Percentiles rank a stretch among this genome's conserved stretches.
These are phyloP conservation scores for Acleris sparsana DNA, from an alignment of 2,888 invertebrate genomes.

Conservation along the genomic window DNA sequence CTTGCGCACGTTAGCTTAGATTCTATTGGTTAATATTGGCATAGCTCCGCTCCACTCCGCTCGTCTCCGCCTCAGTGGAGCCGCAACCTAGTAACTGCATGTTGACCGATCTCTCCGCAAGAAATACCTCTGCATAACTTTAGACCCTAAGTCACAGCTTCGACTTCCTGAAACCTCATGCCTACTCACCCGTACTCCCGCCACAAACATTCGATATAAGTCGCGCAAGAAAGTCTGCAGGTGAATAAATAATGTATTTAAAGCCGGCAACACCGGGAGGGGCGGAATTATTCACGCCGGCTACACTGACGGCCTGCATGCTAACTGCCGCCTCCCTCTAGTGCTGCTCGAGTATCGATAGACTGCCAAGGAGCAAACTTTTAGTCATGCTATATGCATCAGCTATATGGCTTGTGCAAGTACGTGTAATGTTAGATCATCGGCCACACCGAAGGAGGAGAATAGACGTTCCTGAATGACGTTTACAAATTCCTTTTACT, in stretches of 20 bases:
- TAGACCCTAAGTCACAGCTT: no score
- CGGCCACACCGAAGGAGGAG: background rate
- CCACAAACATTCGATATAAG: slow-evolving; percentile 22
- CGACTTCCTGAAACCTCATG: background rate
- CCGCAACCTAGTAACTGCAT: no score
- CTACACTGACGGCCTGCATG: slow-evolving; percentile 58
- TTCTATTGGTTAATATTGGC: no score
- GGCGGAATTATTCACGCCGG: slow-evolving; percentile 64
- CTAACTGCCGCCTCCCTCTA: slow-evolving; percentile 42
- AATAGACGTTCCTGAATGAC: background rate
- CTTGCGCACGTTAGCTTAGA: no score
- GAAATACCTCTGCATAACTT: no score
- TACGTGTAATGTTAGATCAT: background rate
- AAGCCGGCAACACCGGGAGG: slow-evolving; percentile 40
- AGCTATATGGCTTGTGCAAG: background rate
- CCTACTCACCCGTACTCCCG: background rate
- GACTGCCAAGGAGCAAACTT: background rate
- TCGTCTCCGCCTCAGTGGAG: no score
- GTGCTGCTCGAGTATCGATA: slow-evolving; percentile 42
- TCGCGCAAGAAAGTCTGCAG: slow-evolving; percentile 43
- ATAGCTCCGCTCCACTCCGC: no score
- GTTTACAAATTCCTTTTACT: background rate
- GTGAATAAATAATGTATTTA: slow-evolving; percentile 61
- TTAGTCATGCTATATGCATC: background rate
- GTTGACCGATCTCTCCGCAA: no score